A percentile compares a stretch with the other conserved stretches of the same genome.
Evolutionary conservation across 92 coral and sea anemone genomes (phyloP).

Genomic region (Epizoanthus ramosus): DNA sequence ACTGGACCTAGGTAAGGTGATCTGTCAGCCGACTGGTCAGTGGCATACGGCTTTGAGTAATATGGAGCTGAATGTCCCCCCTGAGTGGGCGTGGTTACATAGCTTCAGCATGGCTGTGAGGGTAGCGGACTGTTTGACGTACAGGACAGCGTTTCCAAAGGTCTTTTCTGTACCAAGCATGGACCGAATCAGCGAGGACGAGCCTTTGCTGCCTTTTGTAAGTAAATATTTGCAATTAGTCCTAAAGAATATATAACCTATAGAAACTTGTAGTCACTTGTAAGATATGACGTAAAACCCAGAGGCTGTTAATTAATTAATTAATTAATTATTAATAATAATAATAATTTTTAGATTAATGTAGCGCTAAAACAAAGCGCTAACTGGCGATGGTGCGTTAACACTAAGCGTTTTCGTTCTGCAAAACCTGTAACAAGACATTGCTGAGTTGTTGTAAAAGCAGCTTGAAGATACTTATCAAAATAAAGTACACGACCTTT

Average conservation of each 20-base stretch:
- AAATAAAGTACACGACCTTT: no score
- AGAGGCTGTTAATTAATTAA: no score
- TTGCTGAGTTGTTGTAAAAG: no score
- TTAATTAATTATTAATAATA: no score
- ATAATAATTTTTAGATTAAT: no score
- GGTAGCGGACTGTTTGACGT: conserved; percentile 74
- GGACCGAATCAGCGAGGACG: conserved; percentile 71
- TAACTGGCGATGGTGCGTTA: no score
- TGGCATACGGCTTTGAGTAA: conserved; percentile 10
- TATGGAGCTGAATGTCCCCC: conserved; percentile 38
- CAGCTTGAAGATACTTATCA: no score
- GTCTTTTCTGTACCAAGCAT: conserved; percentile 66
- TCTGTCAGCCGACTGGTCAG: conserved; percentile 52
- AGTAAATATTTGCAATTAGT: conserved; percentile 3
- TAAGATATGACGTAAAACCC: no score
- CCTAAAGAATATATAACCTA: not conserved
- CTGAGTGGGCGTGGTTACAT: conserved; percentile 83
- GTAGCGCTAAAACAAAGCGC: no score
- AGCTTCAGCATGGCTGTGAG: conserved; percentile 64
- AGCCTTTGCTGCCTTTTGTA: conserved; percentile 70
- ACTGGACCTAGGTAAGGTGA: conserved; percentile 70
- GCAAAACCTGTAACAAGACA: no score
- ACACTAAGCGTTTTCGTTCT: no score
- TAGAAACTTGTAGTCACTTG: no score
- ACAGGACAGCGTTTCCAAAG: conserved; percentile 65